Evolutionary conservation across 2,113 vertebrate species (phyloP).

Genomic region (Nerophis ophidion): DNA sequence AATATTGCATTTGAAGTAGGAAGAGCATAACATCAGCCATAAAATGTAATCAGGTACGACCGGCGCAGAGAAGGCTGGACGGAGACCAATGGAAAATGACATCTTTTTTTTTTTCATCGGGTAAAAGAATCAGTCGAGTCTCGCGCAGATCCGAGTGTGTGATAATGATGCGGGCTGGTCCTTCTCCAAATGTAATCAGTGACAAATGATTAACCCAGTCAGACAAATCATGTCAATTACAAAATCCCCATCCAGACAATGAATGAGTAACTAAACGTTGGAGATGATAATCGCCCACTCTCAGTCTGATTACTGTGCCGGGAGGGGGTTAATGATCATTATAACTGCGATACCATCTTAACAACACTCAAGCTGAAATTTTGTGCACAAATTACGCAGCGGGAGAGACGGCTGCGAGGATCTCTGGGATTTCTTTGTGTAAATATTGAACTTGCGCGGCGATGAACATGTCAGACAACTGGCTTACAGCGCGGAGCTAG

Average conservation of each 20-base stretch:
- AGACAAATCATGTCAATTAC: conserved; percentile 11
- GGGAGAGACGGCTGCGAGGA: conserved; percentile 38
- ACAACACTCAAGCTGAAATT: conserved; percentile 28
- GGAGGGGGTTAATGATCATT: conserved; percentile 22
- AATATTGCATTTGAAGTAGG: conserved; percentile 32
- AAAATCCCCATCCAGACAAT: conserved; percentile 15
- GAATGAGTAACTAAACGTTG: conserved; percentile 17
- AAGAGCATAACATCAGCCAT: conserved; percentile 26
- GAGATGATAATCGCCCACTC: conserved; percentile 32
- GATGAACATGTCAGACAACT: conserved; percentile 10
- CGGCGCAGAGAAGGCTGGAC: conserved; percentile 1
- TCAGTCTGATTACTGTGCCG: conserved; percentile 43
- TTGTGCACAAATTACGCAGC: conserved; percentile 47
- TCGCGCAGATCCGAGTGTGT: background rate
- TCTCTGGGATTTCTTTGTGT: conserved; percentile 49
- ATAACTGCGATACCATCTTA: conserved; percentile 36
- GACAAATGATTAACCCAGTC: background rate
- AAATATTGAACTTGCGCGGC: conserved; percentile 47
- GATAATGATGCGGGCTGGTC: background rate
- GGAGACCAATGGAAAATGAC: background rate
- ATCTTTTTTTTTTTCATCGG: too few relatives aligned
- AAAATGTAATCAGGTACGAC: conserved; percentile 22
- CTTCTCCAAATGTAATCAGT: background rate
- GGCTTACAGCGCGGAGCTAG: background rate
- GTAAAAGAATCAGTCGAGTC: background rate